Base-by-base conservation (phyloP, 1,140 invertebrate species). In the Ridgeia piscesae region DNA sequence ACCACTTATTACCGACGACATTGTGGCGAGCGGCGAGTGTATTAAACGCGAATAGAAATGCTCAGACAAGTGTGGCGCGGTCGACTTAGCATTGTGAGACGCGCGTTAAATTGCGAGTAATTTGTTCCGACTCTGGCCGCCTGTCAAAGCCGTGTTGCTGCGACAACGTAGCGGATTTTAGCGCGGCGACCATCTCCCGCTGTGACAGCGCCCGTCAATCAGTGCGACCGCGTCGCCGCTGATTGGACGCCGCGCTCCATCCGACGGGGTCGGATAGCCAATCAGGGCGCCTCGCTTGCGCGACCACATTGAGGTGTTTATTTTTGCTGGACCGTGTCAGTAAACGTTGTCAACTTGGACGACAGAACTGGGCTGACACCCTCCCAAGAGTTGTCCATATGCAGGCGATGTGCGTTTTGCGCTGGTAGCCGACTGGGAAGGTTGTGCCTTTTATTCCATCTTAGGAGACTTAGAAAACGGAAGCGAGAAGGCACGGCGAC, bases 91-190 rank as follows among this genome's bases (percentile, higher is more conserved):
- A 77, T 77, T 77, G 58, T 77, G 58, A 77, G 58, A 77, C 17
- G 58, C 58, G 58, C 58, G 58, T 77, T 77, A 77, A 77, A 77
- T 77, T 77, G 58, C 58, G 58, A 77, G 58, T 77, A 77, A 77
- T 77, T 77, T 77, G 58, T 77, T 77, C 58, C 58, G 58, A 77
- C 58, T 77, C 58, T 31, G 27, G 8, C 27, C 58, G 58, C 58
- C 58, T 77, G 58, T 77, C 58, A 77, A 77, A 77, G 58, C 58
- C 58, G 58, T 77, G 58, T 77, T 77, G 58, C 58, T 77, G 58
- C 58, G 58, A 77, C 58, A 77, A 77, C 58, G 58, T 77, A 77
- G 58, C 58, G 58, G 58, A 77, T 77, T 77, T 77, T 21, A 77
- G 2, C 17, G 58, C 17, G 58, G 14, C 58, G 48, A 0, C 48